phyloP scores from a whole-genome alignment of 2,113 vertebrate species.

The Oxyura jamaicensis region DNA sequence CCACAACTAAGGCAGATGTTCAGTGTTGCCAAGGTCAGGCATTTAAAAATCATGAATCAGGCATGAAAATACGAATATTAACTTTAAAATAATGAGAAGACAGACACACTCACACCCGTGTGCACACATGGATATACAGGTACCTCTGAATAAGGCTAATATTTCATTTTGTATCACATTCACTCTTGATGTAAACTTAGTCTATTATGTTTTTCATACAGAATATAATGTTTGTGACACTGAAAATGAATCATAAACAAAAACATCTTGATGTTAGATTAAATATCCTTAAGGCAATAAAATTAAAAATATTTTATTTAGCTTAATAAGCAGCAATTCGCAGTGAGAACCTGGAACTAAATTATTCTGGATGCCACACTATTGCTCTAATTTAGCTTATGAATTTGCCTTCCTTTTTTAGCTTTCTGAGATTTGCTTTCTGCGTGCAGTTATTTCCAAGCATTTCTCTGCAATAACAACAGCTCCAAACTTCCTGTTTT shows the following conservation, averaged over 20 bases:
- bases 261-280: not conserved
- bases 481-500: not conserved
- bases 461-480: not conserved
- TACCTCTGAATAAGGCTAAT: not conserved
- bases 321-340: not conserved
- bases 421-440: not conserved
- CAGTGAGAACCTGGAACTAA: not conserved
- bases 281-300: not conserved
- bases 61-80: not conserved
- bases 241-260: not conserved
- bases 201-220: not conserved
- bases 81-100: not conserved
- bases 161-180: not conserved
- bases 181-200: not conserved
- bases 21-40: not conserved
- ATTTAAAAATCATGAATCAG: not conserved
- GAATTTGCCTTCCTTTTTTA: not conserved
- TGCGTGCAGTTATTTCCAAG: not conserved
- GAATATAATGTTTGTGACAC: not conserved
- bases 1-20: conserved; percentile 14
- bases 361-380: not conserved
- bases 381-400: not conserved
- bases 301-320: not conserved
- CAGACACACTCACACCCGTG: not conserved
- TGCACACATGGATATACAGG: not conserved